phyloP scores from a whole-genome alignment of 2,888 invertebrate genomes.

The Argyresthia albistria region DNA sequence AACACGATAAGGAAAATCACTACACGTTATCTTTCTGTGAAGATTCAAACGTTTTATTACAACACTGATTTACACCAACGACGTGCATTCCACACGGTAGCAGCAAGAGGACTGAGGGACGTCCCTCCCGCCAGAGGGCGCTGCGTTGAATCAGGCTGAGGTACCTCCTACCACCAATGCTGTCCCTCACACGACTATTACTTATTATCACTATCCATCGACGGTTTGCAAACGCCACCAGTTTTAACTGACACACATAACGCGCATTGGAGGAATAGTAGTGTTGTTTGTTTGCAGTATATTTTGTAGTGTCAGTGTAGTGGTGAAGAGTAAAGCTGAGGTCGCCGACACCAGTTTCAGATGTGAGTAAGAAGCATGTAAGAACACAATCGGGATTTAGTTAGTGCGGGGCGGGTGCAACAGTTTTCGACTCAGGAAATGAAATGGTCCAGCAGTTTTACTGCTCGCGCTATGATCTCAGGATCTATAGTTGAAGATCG shows the following conservation, averaged over 20 bases:
- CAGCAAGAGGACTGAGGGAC: slow-evolving; percentile 49
- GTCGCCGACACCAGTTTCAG: slow-evolving; percentile 31
- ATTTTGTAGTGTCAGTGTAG: background rate
- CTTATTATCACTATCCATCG: slow-evolving; percentile 38
- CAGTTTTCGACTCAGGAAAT: background rate
- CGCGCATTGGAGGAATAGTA: background rate
- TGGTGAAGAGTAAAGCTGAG: slow-evolving; percentile 23
- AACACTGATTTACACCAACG: slow-evolving; percentile 25
- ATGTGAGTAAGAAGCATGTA: slow-evolving; percentile 9
- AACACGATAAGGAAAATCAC: slow-evolving; percentile 30
- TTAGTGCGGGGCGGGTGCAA: background rate
- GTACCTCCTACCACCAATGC: background rate
- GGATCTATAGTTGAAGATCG: no score
- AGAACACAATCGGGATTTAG: background rate
- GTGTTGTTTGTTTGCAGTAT: no score
- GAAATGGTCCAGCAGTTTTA: background rate
- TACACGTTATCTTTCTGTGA: slow-evolving; percentile 51
- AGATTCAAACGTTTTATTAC: slow-evolving; percentile 32
- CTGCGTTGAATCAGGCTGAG: slow-evolving; percentile 27
- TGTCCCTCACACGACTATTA: slow-evolving; percentile 23
- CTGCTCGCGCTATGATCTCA: no score
- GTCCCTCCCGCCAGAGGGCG: slow-evolving; percentile 40
- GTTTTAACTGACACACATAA: background rate
- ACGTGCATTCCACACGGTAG: slow-evolving; percentile 29
- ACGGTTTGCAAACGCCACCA: slow-evolving; percentile 11